Conservation (phyloP, 1,140 invertebrate genomes). For the Caenorhabditis elegans region WBcel235 BX284604.4:12481501-12482000, state of each 20-base stretch:
- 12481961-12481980: conserved; percentile 39
- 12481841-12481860: neutral
- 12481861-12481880: neutral
- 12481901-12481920: neutral
- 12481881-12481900: neutral
- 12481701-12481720: neutral
- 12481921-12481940: conserved; percentile 24
- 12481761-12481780: neutral
- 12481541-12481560: conserved; percentile 43
- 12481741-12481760: conserved; percentile 7
- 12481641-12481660: conserved; percentile 23
- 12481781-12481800: conserved; percentile 44
- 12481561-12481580: conserved; percentile 26
- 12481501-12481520: neutral
- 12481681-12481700: neutral
- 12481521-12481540: conserved; percentile 34
- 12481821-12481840: conserved; percentile 10
- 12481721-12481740: conserved; percentile 6
- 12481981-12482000: neutral
- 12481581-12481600: conserved; percentile 37
- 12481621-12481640: conserved; percentile 22
- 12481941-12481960: conserved; percentile 37
- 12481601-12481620: conserved; percentile 36
- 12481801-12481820: neutral
- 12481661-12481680: conserved; percentile 27